Conservation (phyloP, 2,888 invertebrate species). For the Formica aserva region DNA sequence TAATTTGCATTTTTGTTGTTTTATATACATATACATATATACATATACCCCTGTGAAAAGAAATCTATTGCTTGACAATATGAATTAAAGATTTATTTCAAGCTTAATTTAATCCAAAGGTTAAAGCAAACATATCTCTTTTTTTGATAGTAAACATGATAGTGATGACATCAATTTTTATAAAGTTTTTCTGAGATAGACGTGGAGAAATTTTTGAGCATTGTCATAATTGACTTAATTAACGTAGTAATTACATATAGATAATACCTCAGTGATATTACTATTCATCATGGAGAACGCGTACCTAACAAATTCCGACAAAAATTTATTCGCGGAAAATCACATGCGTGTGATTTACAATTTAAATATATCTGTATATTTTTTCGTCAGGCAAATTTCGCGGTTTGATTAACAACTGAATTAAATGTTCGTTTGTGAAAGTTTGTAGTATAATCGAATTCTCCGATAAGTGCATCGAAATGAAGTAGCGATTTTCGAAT, state of each 20-base stretch:
- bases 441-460: slow-evolving; percentile 1
- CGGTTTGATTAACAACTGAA: slow-evolving; percentile 34
- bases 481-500: slow-evolving; percentile 18
- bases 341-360: neutral
- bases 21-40: neutral
- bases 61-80: neutral
- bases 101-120: neutral
- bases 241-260: neutral
- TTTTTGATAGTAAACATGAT: neutral
- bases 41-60: neutral
- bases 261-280: neutral
- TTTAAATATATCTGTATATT: slow-evolving; percentile 12
- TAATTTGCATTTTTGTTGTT: slow-evolving; percentile 5
- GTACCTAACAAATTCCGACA: neutral
- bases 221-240: slow-evolving; percentile 8
- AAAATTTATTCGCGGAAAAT: slow-evolving; percentile 28
- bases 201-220: neutral
- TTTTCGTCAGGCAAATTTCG: neutral
- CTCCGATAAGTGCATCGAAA: neutral
- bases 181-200: neutral
- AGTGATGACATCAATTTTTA: neutral
- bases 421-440: slow-evolving; percentile 37
- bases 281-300: neutral
- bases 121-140: neutral
- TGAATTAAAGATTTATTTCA: slow-evolving; percentile 22